Evolutionary conservation across 2,888 invertebrate species (phyloP).

Genomic region (Parapristionchus giblindavisi): DNA sequence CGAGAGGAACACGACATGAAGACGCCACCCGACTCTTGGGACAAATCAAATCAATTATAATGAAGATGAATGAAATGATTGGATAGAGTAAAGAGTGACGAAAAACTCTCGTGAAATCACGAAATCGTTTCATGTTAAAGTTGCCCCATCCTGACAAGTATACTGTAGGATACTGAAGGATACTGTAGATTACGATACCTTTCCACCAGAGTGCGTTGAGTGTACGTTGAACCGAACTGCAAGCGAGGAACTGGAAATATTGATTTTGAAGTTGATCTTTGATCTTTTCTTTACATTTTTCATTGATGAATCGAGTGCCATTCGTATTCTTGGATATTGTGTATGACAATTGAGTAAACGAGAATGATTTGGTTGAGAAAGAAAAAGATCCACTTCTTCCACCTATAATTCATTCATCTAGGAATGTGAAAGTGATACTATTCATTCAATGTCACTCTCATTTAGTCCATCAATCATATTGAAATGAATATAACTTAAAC

Average conservation of each 20-base stretch:
- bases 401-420: neutral
- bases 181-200: constrained; percentile 41
- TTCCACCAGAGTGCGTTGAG: constrained; percentile 45
- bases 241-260: constrained; percentile 42
- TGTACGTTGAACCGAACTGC: constrained; percentile 48
- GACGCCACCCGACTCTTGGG: too few species aligned
- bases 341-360: neutral
- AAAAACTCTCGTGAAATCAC: constrained; percentile 47
- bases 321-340: constrained; percentile 53
- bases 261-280: neutral
- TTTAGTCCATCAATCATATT: neutral
- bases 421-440: too few species aligned
- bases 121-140: constrained; percentile 41
- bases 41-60: too few species aligned
- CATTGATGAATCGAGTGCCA: constrained; percentile 57
- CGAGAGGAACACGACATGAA: constrained; percentile 41
- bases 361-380: constrained; percentile 15
- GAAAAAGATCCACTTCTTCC: constrained; percentile 31
- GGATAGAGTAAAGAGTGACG: constrained; percentile 50
- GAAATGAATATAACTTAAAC: too few species aligned
- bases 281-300: constrained; percentile 41
- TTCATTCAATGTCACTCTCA: neutral
- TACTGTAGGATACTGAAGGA: too few species aligned
- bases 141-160: constrained; percentile 51
- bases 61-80: constrained; percentile 44